Evolutionary conservation across 1,140 invertebrate species (phyloP).

Genomic region (Oedothorax gibbosus): DNA sequence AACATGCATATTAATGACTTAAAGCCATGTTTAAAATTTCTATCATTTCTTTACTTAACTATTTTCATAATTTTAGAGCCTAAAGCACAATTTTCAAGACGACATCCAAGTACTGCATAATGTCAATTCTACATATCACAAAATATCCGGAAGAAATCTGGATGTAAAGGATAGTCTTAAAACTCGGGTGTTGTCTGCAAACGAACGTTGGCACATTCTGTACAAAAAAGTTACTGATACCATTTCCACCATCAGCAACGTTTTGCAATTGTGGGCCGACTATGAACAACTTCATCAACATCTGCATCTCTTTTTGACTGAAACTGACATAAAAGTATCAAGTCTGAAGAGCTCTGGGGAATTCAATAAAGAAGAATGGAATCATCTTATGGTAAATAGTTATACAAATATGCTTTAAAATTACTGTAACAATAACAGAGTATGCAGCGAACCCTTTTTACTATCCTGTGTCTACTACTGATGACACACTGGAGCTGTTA

Average conservation of each 20-base stretch:
- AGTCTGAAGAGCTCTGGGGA: not conserved
- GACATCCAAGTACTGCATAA: conserved; percentile 34
- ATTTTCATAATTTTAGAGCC: conserved; percentile 24
- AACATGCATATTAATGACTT: too few species aligned
- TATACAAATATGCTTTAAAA: not conserved
- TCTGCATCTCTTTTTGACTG: conserved; percentile 41
- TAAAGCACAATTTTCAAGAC: conserved; percentile 50
- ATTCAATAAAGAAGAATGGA: not conserved
- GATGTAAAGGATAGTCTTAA: conserved; percentile 14
- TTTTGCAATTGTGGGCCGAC: conserved; percentile 47
- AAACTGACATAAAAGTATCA: conserved; percentile 41
- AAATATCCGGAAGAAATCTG: not conserved
- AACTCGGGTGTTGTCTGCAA: not conserved
- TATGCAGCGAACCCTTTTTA: too few species aligned
- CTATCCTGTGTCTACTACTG: too few species aligned
- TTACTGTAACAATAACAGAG: not conserved
- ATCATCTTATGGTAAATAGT: conserved; percentile 13
- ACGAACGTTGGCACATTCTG: conserved; percentile 39
- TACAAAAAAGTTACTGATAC: conserved; percentile 36
- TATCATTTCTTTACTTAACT: too few species aligned
- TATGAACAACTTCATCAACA: conserved; percentile 39
- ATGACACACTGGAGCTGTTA: too few species aligned
- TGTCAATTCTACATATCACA: conserved; percentile 20
- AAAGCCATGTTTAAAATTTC: too few species aligned
- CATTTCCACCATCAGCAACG: not conserved